Evolutionary conservation across 2,113 vertebrate species (phyloP).

Genomic region (Hemibagrus wyckioides): DNA sequence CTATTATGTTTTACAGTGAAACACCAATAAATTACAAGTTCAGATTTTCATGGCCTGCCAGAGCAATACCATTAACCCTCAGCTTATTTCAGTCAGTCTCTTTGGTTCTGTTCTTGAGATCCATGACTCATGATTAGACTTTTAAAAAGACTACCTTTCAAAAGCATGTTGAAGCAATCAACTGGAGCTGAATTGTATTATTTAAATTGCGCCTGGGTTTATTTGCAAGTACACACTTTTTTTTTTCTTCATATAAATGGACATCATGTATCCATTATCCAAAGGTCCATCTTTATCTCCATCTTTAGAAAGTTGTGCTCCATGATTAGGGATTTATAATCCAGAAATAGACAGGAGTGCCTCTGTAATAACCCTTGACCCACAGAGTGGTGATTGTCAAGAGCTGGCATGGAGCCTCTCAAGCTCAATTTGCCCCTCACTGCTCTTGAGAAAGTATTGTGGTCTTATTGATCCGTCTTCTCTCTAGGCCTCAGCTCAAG

Average conservation of each 20-base stretch:
- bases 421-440: conserved; percentile 43
- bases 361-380: conserved; percentile 42
- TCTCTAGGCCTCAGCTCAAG: not conserved
- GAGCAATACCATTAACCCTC: not conserved
- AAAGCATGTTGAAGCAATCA: not conserved
- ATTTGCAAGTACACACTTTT: not conserved
- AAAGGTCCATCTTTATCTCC: not conserved
- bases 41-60: not conserved
- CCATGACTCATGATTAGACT: not conserved
- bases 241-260: not conserved
- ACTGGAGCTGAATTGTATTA: not conserved
- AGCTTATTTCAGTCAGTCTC: not conserved
- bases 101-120: not conserved
- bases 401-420: conserved; percentile 42
- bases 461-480: conserved; percentile 42
- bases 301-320: not conserved
- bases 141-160: not conserved
- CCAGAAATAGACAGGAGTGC: conserved; percentile 23
- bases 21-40: not conserved
- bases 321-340: conserved; percentile 41
- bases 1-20: not conserved
- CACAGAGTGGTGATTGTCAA: conserved; percentile 32
- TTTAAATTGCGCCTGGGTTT: not conserved
- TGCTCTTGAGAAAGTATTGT: conserved; percentile 46
- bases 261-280: not conserved